Evolutionary conservation across 2,888 invertebrate species (phyloP), one percentile per base, ranked within the genome.

Genomic region (Spodoptera littoralis): DNA sequence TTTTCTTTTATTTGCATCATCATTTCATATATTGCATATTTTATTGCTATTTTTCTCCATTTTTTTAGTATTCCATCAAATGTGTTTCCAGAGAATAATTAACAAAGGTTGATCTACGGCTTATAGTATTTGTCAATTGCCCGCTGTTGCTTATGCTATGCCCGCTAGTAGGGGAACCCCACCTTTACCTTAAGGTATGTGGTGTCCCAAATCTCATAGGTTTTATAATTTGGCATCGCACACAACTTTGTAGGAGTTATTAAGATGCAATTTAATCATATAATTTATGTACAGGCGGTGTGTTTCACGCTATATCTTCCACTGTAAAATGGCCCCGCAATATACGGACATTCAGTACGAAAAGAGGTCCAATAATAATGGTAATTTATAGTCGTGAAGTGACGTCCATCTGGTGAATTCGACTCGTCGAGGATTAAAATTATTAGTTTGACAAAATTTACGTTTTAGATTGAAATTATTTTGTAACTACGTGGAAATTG

Each of bases 211-310:
- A 69, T 78, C 52, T 70, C 69, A 56, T 68, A 65, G 79, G 76
- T 80, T 80, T 73, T 76, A 79, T 69, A 70, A 76, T 70, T 78
- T 80, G 79, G 81, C 79, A 80, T 65, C 69, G 52, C 43, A 27
- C 60, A 43, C 73, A 59, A 79, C 48, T 73, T 69, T 69, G 81
- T 73, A 48, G 55, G 59, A 59, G 53, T 72, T 65, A 80, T 79
- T 78, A 73, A 76, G 66, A 66, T 80, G 70, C 76, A 80, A 52
- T 78, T 72, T 76, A 68, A 73, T 72, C 63, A 64, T 58, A 13
- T 60, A 63, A 65, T 78, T 69, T 63, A 73, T 78, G 22, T 57
- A 27, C 50, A 36, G 36, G 6, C 36, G 36, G 36, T 41, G 27
- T 55, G 12, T 22, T 44, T 48, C 50, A 50, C 36, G 6, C 36